Base-by-base conservation (phyloP, 2,888 invertebrate species). In the Molorchus minor region DNA sequence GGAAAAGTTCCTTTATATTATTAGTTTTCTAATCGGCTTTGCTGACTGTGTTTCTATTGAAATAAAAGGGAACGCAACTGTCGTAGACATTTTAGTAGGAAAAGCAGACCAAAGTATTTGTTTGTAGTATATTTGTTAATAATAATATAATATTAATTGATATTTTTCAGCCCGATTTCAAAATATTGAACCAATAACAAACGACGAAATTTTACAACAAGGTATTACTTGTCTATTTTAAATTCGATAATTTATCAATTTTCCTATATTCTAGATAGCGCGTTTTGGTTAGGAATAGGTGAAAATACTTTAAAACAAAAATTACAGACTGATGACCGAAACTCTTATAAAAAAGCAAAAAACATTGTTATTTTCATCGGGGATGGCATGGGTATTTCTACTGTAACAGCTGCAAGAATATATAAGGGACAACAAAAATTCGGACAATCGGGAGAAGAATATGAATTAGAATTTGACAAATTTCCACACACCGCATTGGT, bases 381-480 rank as follows among this genome's bases (percentile, higher is more conserved):
- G 4, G 49, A 49, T 19, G 49, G 49, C 8, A 49, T 49, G 49
- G 49, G 49, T 12, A 25, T 49, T 2, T 38, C 49, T n/a, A 49
- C 49, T 4, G 38, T 49, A 25, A 49, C 49, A n/a, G 17, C 49
- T 13, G 49, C 16, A 1, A 25, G 49, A 49, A 49, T 49, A n/a
- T 49, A 49, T n/a, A 49, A 49, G 12, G 49, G 49, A 1, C 47
- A 47, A 35, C 38, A 49, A n/a, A 38, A 25, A 21, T 38, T 49
- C 29, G 49, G 49, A 2, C 21, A 21, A 3, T 21, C 49, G 10
- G 49, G 49, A 10, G 49, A 49, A 25, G 49, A 49, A n/a, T 17
- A 49, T 8, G 25, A 49, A 15, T 49, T 49, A 21, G 8, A 4
- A 16, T 49, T 49, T 25, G 49, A 49, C 10, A 49, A 49, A 33